Conservation (phyloP, 2,113 vertebrate genomes). For the Heterocephalus glaber region DNA sequence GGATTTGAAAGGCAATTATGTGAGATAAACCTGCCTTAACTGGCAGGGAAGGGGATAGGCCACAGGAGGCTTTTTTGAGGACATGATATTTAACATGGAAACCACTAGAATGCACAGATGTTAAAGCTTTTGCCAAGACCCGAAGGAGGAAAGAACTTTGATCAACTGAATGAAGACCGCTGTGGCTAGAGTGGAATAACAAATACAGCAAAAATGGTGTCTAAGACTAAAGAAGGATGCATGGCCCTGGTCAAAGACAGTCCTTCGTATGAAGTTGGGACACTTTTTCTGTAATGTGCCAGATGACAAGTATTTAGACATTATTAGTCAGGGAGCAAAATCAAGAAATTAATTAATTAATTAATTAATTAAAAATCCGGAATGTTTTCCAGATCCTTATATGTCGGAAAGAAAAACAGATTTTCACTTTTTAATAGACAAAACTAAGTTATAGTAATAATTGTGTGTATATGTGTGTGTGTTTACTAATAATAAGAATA, state of each 20-base stretch:
- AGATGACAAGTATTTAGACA: background rate
- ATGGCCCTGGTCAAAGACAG: background rate
- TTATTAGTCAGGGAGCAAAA: background rate
- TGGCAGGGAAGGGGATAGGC: background rate
- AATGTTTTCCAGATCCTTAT: background rate
- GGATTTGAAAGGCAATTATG: background rate
- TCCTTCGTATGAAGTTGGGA: background rate
- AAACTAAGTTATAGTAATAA: background rate
- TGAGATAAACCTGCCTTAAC: background rate
- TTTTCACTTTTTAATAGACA: background rate
- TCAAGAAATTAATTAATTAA: too few relatives aligned
- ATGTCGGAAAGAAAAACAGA: background rate
- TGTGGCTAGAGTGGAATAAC: background rate
- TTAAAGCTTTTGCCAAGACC: background rate
- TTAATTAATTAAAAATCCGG: too few relatives aligned
- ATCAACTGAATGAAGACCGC: background rate
- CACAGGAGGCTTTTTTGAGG: background rate
- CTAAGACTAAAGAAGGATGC: background rate
- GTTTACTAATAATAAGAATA: background rate
- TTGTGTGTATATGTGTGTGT: background rate
- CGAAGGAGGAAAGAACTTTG: background rate
- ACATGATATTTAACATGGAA: conserved; percentile 22
- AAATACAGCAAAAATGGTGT: background rate
- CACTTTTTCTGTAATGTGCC: background rate
- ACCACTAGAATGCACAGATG: background rate